Conservation (phyloP, 2,797 vertebrate genomes). For the Apodemus agrarius region DNA sequence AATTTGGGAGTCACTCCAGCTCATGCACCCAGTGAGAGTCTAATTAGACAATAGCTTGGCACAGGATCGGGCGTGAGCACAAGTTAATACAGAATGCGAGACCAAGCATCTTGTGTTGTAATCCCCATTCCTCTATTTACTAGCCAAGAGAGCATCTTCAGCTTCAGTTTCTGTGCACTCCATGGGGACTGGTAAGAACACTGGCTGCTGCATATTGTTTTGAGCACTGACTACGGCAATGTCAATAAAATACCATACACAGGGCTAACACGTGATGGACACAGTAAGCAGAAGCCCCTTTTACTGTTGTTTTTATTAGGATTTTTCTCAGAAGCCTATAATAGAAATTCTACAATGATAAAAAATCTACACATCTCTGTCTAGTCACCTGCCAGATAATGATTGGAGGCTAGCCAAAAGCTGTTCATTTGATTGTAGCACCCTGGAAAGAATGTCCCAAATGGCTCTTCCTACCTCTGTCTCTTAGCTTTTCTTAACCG, state of each 20-base stretch:
- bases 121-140: neutral
- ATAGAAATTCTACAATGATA: neutral
- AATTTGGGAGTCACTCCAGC: slow-evolving; percentile 29
- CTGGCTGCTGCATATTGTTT: neutral
- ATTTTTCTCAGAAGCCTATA: slow-evolving; percentile 30
- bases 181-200: neutral
- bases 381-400: neutral
- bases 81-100: slow-evolving; percentile 13
- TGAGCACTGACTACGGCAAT: neutral
- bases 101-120: slow-evolving; percentile 19
- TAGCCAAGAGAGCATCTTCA: neutral
- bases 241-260: neutral
- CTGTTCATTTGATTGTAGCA: neutral
- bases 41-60: slow-evolving; percentile 32
- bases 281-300: neutral
- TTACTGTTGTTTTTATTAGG: slow-evolving; percentile 6
- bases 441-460: slow-evolving; percentile 39
- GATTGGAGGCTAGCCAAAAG: slow-evolving; percentile 23
- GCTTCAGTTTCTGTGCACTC: slow-evolving; percentile 14
- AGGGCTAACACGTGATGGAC: neutral
- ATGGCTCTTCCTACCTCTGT: neutral
- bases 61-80: slow-evolving; percentile 33
- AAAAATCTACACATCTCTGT: slow-evolving; percentile 26
- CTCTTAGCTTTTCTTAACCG: slow-evolving; percentile 19
- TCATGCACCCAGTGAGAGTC: slow-evolving; percentile 30